Conservation (phyloP, 2,113 vertebrate species). For the Pygoscelis adeliae region DNA sequence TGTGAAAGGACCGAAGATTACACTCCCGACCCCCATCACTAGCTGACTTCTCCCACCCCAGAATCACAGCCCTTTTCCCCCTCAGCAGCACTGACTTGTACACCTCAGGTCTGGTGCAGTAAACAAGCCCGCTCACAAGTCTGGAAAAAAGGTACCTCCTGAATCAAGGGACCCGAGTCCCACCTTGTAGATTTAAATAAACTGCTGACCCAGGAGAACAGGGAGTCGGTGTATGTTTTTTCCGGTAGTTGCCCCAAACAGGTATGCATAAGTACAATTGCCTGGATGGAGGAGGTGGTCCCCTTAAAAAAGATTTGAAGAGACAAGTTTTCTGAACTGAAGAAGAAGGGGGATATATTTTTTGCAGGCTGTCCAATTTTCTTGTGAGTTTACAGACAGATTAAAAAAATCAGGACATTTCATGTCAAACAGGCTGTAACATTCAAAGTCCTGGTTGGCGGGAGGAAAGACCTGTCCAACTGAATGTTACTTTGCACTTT, state of each 20-base stretch:
- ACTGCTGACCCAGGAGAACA: neutral
- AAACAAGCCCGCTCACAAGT: neutral
- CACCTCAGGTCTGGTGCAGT: neutral
- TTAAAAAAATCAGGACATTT: neutral
- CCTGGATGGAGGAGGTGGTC: neutral
- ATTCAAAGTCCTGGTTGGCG: neutral
- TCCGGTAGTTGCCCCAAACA: neutral
- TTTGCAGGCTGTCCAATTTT: neutral
- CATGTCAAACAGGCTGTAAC: neutral
- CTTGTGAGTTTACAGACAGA: neutral
- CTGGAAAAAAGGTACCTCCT: neutral
- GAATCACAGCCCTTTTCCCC: neutral
- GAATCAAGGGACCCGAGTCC: neutral
- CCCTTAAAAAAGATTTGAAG: neutral
- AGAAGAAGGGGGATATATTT: neutral
- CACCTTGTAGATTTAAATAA: neutral
- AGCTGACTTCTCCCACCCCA: neutral
- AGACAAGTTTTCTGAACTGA: neutral
- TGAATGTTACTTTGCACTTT: neutral
- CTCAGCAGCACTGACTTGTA: neutral
- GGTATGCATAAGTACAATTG: neutral
- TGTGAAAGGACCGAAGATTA: neutral
- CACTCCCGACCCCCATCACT: neutral
- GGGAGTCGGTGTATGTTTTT: neutral
- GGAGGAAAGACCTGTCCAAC: neutral